These are phyloP conservation scores for Antedon mediterranea DNA, from an alignment of 53 echinoderm and acorn worm genomes.

Conservation along the genomic window DNA sequence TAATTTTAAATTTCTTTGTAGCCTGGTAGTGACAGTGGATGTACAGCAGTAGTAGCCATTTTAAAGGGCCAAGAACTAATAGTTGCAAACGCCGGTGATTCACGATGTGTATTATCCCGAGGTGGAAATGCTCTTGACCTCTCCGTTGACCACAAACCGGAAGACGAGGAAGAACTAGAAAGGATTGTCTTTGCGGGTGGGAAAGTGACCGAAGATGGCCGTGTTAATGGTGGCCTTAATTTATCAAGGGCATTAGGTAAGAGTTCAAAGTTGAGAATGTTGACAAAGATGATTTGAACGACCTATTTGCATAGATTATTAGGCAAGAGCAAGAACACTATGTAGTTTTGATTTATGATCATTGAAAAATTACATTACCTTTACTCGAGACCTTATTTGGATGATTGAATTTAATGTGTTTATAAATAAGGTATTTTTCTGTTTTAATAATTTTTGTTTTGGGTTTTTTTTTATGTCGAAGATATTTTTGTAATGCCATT, in stretches of 20 bases:
- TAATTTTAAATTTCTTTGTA: slow-evolving; percentile 8
- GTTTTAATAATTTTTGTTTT: too few relatives aligned
- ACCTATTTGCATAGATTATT: too few relatives aligned
- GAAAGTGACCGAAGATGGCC: slow-evolving; percentile 73
- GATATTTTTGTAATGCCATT: too few relatives aligned
- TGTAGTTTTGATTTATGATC: too few relatives aligned
- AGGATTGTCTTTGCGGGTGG: slow-evolving; percentile 90
- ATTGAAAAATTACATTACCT: too few relatives aligned
- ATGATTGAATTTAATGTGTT: too few relatives aligned
- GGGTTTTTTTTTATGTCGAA: too few relatives aligned
- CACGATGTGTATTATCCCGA: slow-evolving; percentile 72
- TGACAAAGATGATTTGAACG: too few relatives aligned
- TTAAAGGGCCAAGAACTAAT: slow-evolving; percentile 41
- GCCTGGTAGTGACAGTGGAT: slow-evolving; percentile 98
- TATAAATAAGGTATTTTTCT: too few relatives aligned
- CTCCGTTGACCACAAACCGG: slow-evolving; percentile 93
- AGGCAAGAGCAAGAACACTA: too few relatives aligned
- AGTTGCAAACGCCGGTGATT: slow-evolving; percentile 91
- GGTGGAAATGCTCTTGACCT: slow-evolving; percentile 68
- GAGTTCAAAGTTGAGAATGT: too few relatives aligned
- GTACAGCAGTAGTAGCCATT: slow-evolving; percentile 81
- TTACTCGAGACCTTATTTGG: too few relatives aligned
- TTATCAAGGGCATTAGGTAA: slow-evolving; percentile 93
- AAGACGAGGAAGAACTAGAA: slow-evolving; percentile 55
- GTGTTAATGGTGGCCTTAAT: slow-evolving; percentile 94